These are phyloP conservation scores for Papilio glaucus DNA, from an alignment of 1,140 invertebrate genomes.

Conservation along the genomic window DNA sequence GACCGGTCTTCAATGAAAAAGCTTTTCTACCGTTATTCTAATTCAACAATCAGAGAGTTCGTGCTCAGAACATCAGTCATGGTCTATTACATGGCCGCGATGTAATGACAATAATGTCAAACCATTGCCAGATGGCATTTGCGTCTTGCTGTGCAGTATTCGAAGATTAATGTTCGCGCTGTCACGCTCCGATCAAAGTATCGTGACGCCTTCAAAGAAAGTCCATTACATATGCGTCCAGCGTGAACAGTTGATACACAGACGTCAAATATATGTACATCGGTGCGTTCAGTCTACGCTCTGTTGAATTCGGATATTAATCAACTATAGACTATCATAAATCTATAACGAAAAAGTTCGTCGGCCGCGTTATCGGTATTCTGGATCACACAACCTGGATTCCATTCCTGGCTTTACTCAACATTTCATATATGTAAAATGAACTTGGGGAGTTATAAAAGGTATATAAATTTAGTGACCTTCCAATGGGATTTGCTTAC, in stretches of 20 bases:
- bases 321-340: neutral
- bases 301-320: neutral
- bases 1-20: neutral
- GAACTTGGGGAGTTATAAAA: too few species aligned
- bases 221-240: neutral
- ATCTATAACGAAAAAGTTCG: too few species aligned
- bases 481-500: too few species aligned
- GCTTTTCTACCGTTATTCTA: neutral
- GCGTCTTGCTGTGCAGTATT: neutral
- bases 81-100: neutral
- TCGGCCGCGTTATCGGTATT: too few species aligned
- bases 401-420: too few species aligned
- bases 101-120: conserved; percentile 17
- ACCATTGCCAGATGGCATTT: conserved; percentile 13
- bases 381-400: too few species aligned
- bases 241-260: neutral
- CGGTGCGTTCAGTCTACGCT: neutral
- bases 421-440: too few species aligned
- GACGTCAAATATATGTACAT: neutral
- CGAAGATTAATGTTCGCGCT: conserved; percentile 19
- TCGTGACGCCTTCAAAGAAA: conserved; percentile 24
- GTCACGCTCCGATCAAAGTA: conserved; percentile 21
- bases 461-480: too few species aligned
- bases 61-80: neutral
- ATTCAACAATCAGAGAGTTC: neutral